A percentile compares a stretch with the other conserved stretches of the same genome.
These are phyloP conservation scores for Coelopa frigida DNA, from an alignment of 1,140 invertebrate species.

Conservation along the genomic window DNA sequence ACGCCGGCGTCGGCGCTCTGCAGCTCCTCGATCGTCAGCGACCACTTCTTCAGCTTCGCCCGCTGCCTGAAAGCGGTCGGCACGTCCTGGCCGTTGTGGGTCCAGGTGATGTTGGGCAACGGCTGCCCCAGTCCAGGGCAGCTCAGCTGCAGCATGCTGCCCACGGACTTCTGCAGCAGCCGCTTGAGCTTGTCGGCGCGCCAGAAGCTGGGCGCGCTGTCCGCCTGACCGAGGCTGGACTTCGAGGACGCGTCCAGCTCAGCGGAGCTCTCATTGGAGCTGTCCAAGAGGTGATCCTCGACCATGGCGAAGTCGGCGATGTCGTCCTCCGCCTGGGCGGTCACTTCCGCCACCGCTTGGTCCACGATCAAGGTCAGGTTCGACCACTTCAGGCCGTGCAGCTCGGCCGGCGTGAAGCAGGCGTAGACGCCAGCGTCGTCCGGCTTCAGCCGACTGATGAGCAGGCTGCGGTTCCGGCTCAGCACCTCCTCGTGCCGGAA, in stretches of 20 bases:
- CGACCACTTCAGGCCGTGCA: conserved; percentile 19
- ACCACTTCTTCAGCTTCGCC: conserved; percentile 59
- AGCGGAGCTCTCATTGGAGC: not conserved
- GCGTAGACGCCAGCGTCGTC: conserved; percentile 23
- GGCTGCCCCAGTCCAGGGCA: conserved; percentile 60
- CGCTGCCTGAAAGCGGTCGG: conserved; percentile 49
- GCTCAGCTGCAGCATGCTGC: conserved; percentile 55
- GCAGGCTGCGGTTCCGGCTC: conserved; percentile 2
- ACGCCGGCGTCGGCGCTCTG: conserved; percentile 69
- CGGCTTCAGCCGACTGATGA: conserved; percentile 16
- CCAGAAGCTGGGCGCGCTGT: conserved; percentile 2
- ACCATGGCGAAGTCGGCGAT: conserved; percentile 20
- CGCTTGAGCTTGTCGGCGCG: conserved; percentile 1
- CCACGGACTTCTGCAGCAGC: conserved; percentile 48
- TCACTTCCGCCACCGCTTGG: conserved; percentile 9
- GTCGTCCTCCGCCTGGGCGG: conserved; percentile 13
- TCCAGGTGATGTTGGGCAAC: conserved; percentile 68
- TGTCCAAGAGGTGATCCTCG: not conserved
- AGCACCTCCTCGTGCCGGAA: conserved; percentile 20
- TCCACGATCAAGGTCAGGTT: conserved; percentile 20
- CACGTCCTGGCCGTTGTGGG: conserved; percentile 54
- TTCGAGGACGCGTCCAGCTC: not conserved
- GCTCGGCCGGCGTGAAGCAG: conserved; percentile 13
- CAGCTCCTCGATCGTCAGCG: conserved; percentile 61
- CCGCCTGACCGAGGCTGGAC: not conserved